Percentiles rank a stretch among this genome's conserved stretches.
phyloP scores from a whole-genome alignment of 2,113 vertebrate genomes.

The Apus apus region DNA sequence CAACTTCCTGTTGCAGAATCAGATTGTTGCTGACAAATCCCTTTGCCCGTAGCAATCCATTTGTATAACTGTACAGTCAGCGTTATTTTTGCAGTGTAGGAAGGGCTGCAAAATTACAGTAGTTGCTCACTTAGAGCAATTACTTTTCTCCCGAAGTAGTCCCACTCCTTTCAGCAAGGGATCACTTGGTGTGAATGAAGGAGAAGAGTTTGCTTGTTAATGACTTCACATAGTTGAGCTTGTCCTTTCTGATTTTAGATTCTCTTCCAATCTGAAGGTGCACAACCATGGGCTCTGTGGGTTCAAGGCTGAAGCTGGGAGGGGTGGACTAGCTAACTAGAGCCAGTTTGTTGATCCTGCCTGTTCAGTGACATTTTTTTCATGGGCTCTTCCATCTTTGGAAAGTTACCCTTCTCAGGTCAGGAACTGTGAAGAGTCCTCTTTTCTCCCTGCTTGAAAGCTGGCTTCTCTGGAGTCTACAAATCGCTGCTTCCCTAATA shows the following conservation, averaged over 20 bases:
- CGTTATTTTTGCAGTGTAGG: not conserved
- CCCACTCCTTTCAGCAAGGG: not conserved
- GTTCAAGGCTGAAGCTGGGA: not conserved
- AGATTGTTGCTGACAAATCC: not conserved
- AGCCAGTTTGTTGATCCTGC: not conserved
- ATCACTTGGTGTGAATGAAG: not conserved
- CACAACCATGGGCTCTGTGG: not conserved
- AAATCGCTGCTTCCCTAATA: not conserved
- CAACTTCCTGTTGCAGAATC: not conserved
- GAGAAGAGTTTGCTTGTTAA: not conserved
- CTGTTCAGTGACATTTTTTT: not conserved
- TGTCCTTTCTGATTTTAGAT: not conserved
- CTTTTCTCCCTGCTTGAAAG: not conserved
- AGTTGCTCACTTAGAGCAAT: not conserved
- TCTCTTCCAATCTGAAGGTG: not conserved
- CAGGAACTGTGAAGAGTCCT: not conserved
- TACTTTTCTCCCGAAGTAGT: not conserved
- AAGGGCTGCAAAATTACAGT: not conserved
- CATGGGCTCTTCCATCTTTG: not conserved
- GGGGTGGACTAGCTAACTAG: not conserved
- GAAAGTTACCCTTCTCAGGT: not conserved
- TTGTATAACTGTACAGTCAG: not conserved
- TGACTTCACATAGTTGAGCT: not conserved
- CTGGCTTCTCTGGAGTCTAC: not conserved
- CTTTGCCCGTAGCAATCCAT: not conserved